Evolutionary conservation across 2,113 vertebrate species (phyloP).

Genomic region (Centropus bengalensis): DNA sequence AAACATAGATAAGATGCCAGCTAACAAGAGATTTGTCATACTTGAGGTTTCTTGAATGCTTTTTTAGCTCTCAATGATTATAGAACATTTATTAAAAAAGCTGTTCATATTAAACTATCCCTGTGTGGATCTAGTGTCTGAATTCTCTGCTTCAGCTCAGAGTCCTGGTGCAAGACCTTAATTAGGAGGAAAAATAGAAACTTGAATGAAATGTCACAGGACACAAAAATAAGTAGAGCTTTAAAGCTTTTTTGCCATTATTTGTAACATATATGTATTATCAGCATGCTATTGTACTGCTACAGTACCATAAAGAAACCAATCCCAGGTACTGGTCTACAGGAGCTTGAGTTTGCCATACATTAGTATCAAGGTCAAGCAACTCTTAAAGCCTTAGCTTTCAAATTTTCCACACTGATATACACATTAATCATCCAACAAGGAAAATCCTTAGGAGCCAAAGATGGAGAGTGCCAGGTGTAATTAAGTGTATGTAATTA

Average conservation of each 20-base stretch:
- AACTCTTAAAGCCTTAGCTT: background rate
- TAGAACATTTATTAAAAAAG: background rate
- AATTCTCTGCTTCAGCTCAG: background rate
- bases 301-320: background rate
- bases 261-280: background rate
- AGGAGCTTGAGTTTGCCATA: background rate
- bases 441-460: constrained; percentile 32
- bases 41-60: background rate
- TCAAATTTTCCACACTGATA: constrained; percentile 4
- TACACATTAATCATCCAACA: constrained; percentile 37
- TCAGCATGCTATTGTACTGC: background rate
- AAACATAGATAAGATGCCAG: background rate
- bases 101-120: background rate
- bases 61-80: background rate
- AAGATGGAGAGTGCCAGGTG: constrained; percentile 18
- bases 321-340: background rate
- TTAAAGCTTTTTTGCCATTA: background rate
- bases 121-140: background rate
- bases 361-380: background rate
- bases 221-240: background rate
- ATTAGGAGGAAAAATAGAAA: background rate
- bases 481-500: constrained; percentile 46
- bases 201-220: background rate
- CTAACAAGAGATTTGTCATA: background rate
- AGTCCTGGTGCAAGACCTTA: background rate